Conservation (phyloP, 2,888 invertebrate genomes). For the Euzetes globulus region DNA sequence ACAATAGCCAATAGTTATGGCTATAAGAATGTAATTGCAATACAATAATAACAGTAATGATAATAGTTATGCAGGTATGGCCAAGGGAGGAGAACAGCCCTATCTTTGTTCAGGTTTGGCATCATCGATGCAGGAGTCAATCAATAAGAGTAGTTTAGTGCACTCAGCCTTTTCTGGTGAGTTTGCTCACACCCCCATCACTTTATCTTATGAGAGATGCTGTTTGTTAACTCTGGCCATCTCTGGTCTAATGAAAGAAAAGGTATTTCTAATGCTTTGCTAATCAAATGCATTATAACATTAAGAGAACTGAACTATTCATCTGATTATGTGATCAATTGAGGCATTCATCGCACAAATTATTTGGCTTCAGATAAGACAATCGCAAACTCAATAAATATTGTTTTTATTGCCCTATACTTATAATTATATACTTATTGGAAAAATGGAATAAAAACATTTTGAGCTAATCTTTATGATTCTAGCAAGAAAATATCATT, state of each 20-base stretch:
- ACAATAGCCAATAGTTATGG: constrained; percentile 1
- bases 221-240: background rate
- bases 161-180: no score
- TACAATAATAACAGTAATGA: background rate
- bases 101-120: no score
- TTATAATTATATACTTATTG: constrained; percentile 20
- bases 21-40: background rate
- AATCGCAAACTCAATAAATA: constrained; percentile 21
- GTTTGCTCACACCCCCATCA: no score
- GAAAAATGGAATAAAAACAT: constrained; percentile 9
- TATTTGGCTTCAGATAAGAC: constrained; percentile 23
- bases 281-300: background rate
- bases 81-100: no score
- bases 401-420: constrained; percentile 12
- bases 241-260: background rate
- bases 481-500: background rate
- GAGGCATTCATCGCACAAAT: background rate
- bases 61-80: no score
- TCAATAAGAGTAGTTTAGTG: no score
- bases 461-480: constrained; percentile 15
- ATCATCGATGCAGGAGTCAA: no score
- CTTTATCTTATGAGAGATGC: no score
- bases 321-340: constrained; percentile 9
- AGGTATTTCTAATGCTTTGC: constrained; percentile 1
- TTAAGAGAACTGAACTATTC: background rate